Base-by-base conservation (phyloP, 2,113 vertebrate genomes). In the Prinia subflava region DNA sequence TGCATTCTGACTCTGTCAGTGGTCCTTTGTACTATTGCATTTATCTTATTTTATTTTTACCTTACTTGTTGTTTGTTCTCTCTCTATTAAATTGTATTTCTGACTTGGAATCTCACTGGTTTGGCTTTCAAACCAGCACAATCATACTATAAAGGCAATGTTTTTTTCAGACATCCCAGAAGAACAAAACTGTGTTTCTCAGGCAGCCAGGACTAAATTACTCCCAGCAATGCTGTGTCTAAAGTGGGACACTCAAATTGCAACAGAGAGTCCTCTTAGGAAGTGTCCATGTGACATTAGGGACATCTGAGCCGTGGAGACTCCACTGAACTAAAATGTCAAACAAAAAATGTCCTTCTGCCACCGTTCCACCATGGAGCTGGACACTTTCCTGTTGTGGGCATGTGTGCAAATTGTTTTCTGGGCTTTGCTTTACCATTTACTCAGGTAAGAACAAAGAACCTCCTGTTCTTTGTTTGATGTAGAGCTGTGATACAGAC, bases 321-420 rank as follows among this genome's bases (percentile, higher is more conserved):
- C 10, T 14, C 16, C 15, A 22, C 9, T 42, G 55, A 39, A 47
- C 69, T 84, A 53, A 68, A 41, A 8, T 50, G 50, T 21, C 25
- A 80, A 47, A 76, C 27, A 67, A 19, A 57, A 57, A 89, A 67
- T 10, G 1, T 83, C 39, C 60, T 92, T 53, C 60, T 73, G 39
- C 30, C 30, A 42, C 39, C 0, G 0, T 33, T 84, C 75, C n/a
- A 35, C 27, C 5, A 3, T 15, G 17, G 9, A 41, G 8, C 52
- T 57, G 50, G 82, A 56, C 11, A 5, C 4, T 49, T 60, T 30
- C 3, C 4, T 69, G 10, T 24, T 37, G 21, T 5, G 20, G 42
- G 11, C 21, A n/a, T 5, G 35, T 35, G 10, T 75, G 33, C 9
- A 63, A 25, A 41, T 53, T 39, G 3, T 47, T 83, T 69, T 59